Evolutionary conservation across 2,888 invertebrate species (phyloP).

Genomic region (Caradrina clavipalpis): DNA sequence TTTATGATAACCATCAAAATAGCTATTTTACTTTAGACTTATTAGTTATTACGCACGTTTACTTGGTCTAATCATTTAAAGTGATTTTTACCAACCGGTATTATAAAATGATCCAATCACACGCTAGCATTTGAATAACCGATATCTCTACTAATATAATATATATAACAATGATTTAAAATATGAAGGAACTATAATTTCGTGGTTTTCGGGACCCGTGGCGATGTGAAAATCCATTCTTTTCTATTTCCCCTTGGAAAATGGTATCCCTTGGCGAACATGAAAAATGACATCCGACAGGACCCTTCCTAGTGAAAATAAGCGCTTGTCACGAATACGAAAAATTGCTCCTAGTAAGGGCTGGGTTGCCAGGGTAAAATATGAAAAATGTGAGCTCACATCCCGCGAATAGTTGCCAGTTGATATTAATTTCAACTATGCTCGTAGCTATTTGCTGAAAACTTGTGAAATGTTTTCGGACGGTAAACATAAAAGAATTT

Average conservation of each 20-base stretch:
- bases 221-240: constrained; percentile 43
- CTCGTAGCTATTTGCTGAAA: neutral
- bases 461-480: neutral
- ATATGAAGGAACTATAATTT: constrained; percentile 24
- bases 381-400: constrained; percentile 6
- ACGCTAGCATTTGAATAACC: constrained; percentile 30
- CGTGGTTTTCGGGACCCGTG: constrained; percentile 22
- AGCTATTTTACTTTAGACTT: constrained; percentile 12
- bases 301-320: constrained; percentile 59
- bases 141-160: neutral
- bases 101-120: constrained; percentile 32
- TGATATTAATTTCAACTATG: neutral
- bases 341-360: constrained; percentile 42
- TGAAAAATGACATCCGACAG: constrained; percentile 61
- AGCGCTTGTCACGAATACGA: constrained; percentile 64
- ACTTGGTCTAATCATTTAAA: constrained; percentile 4
- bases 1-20: constrained; percentile 25
- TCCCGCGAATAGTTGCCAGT: constrained; percentile 5
- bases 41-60: neutral
- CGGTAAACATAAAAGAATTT: constrained; percentile 15
- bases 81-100: constrained; percentile 14
- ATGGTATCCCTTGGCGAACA: constrained; percentile 50
- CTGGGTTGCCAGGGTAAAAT: constrained; percentile 33
- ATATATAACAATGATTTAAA: constrained; percentile 23
- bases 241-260: constrained; percentile 54